Evolutionary conservation across 2,888 invertebrate genomes (phyloP).

Genomic region (Cyaniris semiargus): DNA sequence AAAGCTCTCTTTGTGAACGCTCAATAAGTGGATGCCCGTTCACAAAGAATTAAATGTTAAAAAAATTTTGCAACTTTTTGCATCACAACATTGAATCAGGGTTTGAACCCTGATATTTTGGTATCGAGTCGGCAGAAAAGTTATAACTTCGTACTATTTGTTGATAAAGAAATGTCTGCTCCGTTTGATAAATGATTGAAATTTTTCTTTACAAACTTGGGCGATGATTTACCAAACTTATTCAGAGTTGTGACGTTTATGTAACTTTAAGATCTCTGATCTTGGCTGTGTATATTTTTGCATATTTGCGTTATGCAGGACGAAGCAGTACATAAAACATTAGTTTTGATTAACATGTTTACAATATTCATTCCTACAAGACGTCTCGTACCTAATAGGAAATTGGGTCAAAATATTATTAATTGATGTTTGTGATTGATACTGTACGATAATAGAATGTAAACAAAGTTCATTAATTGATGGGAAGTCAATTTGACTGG

Average conservation of each 20-base stretch:
- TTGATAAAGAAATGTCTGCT: constrained; percentile 30
- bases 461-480: constrained; percentile 10
- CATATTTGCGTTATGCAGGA: not conserved
- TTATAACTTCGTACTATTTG: constrained; percentile 30
- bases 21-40: not conserved
- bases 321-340: not conserved
- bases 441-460: not conserved
- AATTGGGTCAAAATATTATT: not conserved
- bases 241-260: constrained; percentile 29
- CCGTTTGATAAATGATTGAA: constrained; percentile 34
- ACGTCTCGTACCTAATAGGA: not conserved
- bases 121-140: constrained; percentile 33
- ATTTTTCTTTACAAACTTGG: constrained; percentile 33
- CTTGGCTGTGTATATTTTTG: not conserved
- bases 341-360: not conserved
- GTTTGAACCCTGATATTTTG: constrained; percentile 10
- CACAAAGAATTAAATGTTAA: not conserved
- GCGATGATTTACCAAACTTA: constrained; percentile 34
- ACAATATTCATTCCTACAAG: not conserved
- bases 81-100: not conserved
- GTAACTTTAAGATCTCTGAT: constrained; percentile 26
- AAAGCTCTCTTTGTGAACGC: not conserved
- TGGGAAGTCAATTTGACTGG: not conserved
- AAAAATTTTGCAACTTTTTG: not conserved
- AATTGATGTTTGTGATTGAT: not conserved